Evolutionary conservation across 2,888 invertebrate genomes (phyloP).

Genomic region (Cryptus viduatorius): DNA sequence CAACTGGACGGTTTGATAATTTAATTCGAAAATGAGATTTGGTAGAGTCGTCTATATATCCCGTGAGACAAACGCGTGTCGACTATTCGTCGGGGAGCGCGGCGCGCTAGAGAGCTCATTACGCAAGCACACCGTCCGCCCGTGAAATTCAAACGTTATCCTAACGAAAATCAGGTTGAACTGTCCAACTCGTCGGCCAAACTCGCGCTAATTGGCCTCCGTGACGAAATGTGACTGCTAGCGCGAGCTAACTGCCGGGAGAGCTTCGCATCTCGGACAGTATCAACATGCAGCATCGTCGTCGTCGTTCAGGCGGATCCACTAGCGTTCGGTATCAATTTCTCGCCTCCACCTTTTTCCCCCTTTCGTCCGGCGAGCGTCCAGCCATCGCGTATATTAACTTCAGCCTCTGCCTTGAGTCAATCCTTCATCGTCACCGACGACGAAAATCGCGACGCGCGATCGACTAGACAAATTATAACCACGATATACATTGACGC

Average conservation of each 20-base stretch:
- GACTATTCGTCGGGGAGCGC: constrained; percentile 5
- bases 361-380: not conserved
- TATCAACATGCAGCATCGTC: not conserved
- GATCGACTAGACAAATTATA: constrained; percentile 58
- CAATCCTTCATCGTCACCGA: constrained; percentile 55
- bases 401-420: constrained; percentile 35
- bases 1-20: constrained; percentile 60
- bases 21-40: constrained; percentile 60
- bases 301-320: constrained; percentile 47
- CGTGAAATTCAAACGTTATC: constrained; percentile 61
- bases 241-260: constrained; percentile 54
- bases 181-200: constrained; percentile 66
- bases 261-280: not conserved
- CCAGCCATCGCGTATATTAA: constrained; percentile 22
- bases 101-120: constrained; percentile 61
- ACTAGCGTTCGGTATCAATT: constrained; percentile 36
- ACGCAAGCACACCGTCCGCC: constrained; percentile 55
- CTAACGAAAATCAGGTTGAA: constrained; percentile 66
- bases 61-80: constrained; percentile 44
- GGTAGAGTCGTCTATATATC: not conserved
- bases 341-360: constrained; percentile 38
- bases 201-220: constrained; percentile 66
- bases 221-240: constrained; percentile 65
- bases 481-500: constrained; percentile 27
- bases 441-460: constrained; percentile 37